Conservation (phyloP, 2,797 vertebrate genomes). For the Spheniscus humboldti region DNA sequence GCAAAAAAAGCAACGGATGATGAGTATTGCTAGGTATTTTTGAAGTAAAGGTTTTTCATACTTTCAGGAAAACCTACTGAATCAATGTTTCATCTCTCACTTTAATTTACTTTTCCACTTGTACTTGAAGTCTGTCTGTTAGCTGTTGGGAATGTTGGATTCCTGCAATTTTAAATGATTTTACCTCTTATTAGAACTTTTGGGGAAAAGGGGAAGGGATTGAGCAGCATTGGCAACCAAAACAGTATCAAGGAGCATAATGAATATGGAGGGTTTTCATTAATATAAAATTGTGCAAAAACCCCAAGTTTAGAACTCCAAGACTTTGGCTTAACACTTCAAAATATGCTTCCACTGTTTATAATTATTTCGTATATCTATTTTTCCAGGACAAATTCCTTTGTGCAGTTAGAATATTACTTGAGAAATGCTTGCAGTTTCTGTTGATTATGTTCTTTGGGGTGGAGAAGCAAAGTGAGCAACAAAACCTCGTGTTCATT, state of each 20-base stretch:
- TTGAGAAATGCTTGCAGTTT: not conserved
- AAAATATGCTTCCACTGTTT: not conserved
- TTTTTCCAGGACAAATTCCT: not conserved
- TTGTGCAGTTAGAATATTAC: not conserved
- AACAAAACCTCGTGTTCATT: not conserved
- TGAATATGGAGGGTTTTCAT: not conserved
- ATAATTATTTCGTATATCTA: not conserved
- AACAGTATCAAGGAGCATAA: not conserved
- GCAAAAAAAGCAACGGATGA: not conserved
- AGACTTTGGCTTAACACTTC: not conserved
- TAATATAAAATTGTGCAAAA: not conserved
- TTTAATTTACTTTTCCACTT: not conserved
- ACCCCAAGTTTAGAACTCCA: not conserved
- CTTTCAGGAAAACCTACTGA: not conserved
- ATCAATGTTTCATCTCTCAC: not conserved
- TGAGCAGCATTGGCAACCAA: not conserved
- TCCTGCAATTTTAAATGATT: not conserved
- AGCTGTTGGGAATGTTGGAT: not conserved
- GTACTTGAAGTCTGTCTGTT: not conserved
- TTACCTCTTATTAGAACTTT: not conserved
- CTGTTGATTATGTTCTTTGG: not conserved
- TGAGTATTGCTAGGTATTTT: not conserved
- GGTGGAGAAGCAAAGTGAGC: not conserved
- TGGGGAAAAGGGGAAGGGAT: not conserved
- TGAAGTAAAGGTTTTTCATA: conserved; percentile 8